A percentile compares a stretch with the other conserved stretches of the same genome.
Conservation (phyloP, 1,140 invertebrate genomes). For the Formica exsecta region DNA sequence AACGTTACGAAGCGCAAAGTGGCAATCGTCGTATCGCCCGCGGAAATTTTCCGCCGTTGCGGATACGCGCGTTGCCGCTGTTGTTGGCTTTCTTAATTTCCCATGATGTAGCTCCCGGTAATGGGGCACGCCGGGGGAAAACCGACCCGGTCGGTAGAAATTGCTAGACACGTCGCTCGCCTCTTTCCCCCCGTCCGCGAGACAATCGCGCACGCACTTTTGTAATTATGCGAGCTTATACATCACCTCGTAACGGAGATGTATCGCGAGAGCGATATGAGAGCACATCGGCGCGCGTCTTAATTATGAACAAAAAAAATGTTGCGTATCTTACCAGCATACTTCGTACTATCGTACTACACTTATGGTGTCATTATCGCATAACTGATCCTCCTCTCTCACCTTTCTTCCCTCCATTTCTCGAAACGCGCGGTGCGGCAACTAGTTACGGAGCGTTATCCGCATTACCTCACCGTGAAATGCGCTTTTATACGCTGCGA, state of each 20-base stretch:
- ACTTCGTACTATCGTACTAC: no score
- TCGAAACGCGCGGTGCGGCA: slow-evolving; percentile 29
- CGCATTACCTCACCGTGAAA: slow-evolving; percentile 60
- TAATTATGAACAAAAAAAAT: slow-evolving; percentile 30
- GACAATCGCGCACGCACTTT: slow-evolving; percentile 2
- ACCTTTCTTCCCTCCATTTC: background rate
- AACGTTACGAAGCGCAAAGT: background rate
- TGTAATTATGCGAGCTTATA: background rate
- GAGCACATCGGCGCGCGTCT: slow-evolving; percentile 7
- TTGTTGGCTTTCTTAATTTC: slow-evolving; percentile 30
- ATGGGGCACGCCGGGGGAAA: slow-evolving; percentile 13
- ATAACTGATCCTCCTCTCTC: slow-evolving; percentile 7
- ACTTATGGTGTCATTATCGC: slow-evolving; percentile 12
- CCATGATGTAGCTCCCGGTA: background rate
- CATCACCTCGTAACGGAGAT: background rate
- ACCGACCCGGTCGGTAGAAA: background rate
- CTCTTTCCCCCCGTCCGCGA: background rate
- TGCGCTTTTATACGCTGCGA: slow-evolving; percentile 63
- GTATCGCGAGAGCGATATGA: background rate
- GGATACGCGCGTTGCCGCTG: background rate
- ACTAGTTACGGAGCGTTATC: slow-evolving; percentile 56
- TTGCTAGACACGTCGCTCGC: background rate
- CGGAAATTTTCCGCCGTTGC: background rate
- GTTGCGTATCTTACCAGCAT: background rate
- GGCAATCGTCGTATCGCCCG: background rate